These are phyloP conservation scores for Grammomys surdaster DNA, from an alignment of 2,113 vertebrate species.

Conservation along the genomic window DNA sequence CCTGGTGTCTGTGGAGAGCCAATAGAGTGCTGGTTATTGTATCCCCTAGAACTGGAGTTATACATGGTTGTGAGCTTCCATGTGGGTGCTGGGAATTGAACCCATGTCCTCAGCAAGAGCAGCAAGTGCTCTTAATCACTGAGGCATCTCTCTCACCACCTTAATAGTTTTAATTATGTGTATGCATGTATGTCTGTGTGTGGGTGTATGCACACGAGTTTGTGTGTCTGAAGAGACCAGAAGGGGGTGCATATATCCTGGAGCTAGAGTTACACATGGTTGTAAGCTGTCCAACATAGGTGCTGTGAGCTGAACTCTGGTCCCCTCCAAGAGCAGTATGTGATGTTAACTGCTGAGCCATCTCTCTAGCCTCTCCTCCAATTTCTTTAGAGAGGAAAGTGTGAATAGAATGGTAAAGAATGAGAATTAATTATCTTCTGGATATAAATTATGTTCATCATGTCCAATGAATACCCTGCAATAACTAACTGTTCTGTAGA, in stretches of 20 bases:
- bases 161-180: not conserved
- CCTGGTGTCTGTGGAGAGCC: not conserved
- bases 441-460: not conserved
- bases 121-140: not conserved
- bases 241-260: not conserved
- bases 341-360: not conserved
- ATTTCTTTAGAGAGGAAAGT: not conserved
- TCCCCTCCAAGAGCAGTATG: not conserved
- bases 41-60: not conserved
- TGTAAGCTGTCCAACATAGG: not conserved
- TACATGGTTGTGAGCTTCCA: not conserved
- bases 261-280: not conserved
- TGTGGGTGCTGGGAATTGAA: not conserved
- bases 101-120: not conserved
- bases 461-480: not conserved
- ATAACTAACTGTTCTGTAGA: not conserved
- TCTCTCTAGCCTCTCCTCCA: not conserved
- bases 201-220: not conserved
- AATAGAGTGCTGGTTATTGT: not conserved
- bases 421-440: not conserved
- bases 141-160: not conserved
- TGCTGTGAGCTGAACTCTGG: not conserved
- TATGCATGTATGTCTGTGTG: not conserved
- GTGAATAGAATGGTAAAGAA: not conserved
- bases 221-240: not conserved